Evolutionary conservation across 1,140 invertebrate species (phyloP), one percentile per base, ranked within the genome.

Genomic region (Harpegnathos saltator): DNA sequence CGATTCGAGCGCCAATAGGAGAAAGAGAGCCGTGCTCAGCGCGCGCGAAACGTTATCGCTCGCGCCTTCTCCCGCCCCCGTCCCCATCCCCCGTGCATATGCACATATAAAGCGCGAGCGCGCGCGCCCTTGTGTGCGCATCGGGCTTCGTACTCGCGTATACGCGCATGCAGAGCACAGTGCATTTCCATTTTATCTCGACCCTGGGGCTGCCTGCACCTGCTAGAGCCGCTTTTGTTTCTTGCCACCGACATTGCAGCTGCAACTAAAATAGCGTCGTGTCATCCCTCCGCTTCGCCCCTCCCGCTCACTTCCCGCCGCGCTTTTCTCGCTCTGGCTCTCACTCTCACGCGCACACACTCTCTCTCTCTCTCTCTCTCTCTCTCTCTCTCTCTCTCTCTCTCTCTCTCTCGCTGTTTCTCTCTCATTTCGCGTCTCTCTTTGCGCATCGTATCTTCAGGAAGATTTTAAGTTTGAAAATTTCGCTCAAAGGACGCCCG

Each of bases 181-280:
- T 88, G 77, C 86, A 90, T 89, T 90, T 90, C 88, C 89, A 90
- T 89, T 89, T 89, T 89, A 89, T 89, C 88, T 89, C 74, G 83
- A 87, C 73, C 77, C 65, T 78, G 54, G 61, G 33, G 62, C 58
- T 59, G 50, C 14, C 24, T 73, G 61, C 80, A 62, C 48, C 59
- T 66, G 84, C 56, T 72, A 50, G 66, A 62, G 54, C 68, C 73
- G 88, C 89, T 88, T 91, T 91, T 90, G 90, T 91, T 90, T 90
- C 90, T 91, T 91, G 89, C 84, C 83, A 69, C 59, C 82, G 84
- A 89, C 85, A 83, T 68, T 78, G 65, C 38, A 44, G n/a, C 38
- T 58, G 7, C 52, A 58, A 29, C 65, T 58, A 63, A 85, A 83
- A 77, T 38, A 85, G 56, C 48, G 17, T 62, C 33, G 54, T 24